Evolutionary conservation across 2,888 invertebrate genomes (phyloP).

Genomic region (Chelonus formosanus): DNA sequence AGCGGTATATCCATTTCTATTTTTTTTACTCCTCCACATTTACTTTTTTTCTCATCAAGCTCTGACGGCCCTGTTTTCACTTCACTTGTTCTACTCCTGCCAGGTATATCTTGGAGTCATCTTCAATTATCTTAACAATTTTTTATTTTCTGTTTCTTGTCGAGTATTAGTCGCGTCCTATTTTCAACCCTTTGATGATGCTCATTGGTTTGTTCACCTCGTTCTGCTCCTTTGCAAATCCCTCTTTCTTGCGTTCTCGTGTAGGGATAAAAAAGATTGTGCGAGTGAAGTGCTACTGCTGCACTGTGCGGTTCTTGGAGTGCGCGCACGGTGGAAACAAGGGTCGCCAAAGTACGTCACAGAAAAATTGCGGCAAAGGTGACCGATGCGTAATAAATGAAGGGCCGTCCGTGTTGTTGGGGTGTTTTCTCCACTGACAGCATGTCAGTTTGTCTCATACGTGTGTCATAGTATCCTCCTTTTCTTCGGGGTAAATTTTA

Average conservation of each 20-base stretch:
- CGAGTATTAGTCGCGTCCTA: constrained; percentile 23
- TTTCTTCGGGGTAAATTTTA: constrained; percentile 23
- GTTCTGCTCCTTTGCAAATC: constrained; percentile 21
- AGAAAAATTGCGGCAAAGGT: constrained; percentile 38
- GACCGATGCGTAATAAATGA: constrained; percentile 45
- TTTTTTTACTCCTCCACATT: no score
- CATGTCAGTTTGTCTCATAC: constrained; percentile 16
- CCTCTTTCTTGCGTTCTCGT: constrained; percentile 10
- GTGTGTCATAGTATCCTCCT: constrained; percentile 20
- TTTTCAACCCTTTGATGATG: constrained; percentile 31
- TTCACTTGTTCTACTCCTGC: no score
- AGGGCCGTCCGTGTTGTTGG: constrained; percentile 40
- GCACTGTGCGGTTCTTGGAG: constrained; percentile 12
- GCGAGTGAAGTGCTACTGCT: constrained; percentile 34
- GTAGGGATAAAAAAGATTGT: constrained; percentile 27
- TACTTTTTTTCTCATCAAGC: no score
- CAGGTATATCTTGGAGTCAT: not conserved
- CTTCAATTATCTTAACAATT: not conserved
- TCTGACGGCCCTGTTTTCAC: no score
- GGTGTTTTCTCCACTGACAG: constrained; percentile 13
- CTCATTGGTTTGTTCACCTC: constrained; percentile 36
- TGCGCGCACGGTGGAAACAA: constrained; percentile 31
- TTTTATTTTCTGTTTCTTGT: constrained; percentile 5
- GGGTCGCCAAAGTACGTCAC: constrained; percentile 41
- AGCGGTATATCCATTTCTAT: no score